These are phyloP conservation scores for Tetranychus truncatus DNA, from an alignment of 2,888 invertebrate species.

Conservation along the genomic window DNA sequence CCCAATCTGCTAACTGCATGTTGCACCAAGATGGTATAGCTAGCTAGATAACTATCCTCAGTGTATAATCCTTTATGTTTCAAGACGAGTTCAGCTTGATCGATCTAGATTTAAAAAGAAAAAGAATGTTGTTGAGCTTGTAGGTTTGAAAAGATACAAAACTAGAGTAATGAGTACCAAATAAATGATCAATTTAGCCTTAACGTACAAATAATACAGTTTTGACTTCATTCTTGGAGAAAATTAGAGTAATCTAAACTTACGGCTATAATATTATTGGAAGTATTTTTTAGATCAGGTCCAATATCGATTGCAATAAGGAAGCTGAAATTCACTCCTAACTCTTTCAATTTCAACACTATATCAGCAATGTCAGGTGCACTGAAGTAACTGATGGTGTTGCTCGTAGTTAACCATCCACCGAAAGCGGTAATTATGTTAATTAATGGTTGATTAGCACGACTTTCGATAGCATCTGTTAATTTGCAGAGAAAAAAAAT, in stretches of 20 bases:
- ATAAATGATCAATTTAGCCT: neutral
- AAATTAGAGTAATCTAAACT: neutral
- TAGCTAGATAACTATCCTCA: neutral
- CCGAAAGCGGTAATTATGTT: neutral
- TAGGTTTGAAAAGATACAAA: no score
- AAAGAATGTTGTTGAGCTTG: neutral
- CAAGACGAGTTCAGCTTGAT: conserved; percentile 5
- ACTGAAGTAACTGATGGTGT: neutral
- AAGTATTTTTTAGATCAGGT: conserved; percentile 7
- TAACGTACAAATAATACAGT: neutral
- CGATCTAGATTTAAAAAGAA: neutral
- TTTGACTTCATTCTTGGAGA: neutral
- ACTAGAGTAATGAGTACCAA: neutral
- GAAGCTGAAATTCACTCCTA: neutral
- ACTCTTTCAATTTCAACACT: neutral
- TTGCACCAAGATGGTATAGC: neutral
- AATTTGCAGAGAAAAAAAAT: neutral
- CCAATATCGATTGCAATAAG: conserved; percentile 3
- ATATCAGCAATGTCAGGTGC: neutral
- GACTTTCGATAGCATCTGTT: neutral
- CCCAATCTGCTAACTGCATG: neutral
- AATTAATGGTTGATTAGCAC: neutral
- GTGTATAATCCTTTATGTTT: conserved; percentile 2
- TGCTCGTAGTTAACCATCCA: neutral
- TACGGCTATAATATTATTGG: conserved; percentile 6